phyloP scores from a whole-genome alignment of 2,113 vertebrate genomes.

The Sinocyclocheilus anophthalmus region DNA sequence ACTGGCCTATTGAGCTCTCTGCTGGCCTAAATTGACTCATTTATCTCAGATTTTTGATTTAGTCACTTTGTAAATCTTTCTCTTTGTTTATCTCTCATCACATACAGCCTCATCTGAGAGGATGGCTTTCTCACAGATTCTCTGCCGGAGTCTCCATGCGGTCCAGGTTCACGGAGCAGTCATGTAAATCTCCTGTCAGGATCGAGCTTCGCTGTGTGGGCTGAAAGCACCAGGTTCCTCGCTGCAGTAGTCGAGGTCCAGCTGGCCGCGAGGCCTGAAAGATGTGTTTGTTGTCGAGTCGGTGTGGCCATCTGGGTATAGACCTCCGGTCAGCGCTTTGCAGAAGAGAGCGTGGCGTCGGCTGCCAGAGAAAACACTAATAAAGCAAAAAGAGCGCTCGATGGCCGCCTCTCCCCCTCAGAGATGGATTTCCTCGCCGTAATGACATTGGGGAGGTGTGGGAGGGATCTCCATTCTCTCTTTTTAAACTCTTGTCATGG shows the following conservation, averaged over 20 bases:
- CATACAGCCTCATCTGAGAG: slow-evolving; percentile 16
- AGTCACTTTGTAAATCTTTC: slow-evolving; percentile 15
- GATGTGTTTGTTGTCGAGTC: slow-evolving; percentile 78
- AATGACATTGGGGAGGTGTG: slow-evolving; percentile 73
- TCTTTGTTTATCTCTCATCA: slow-evolving; percentile 1
- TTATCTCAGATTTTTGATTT: slow-evolving; percentile 7
- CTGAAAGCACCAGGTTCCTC: slow-evolving; percentile 31
- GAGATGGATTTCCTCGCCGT: slow-evolving; percentile 71
- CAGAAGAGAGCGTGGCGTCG: slow-evolving; percentile 66
- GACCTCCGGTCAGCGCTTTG: slow-evolving; percentile 73
- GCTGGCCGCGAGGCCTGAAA: slow-evolving; percentile 65
- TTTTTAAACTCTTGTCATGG: slow-evolving; percentile 2
- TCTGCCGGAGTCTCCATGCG: not conserved
- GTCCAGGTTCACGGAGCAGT: slow-evolving; percentile 22
- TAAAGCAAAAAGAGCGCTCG: slow-evolving; percentile 78
- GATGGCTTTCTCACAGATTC: not conserved
- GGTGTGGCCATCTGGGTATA: slow-evolving; percentile 76
- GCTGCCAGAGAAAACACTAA: slow-evolving; percentile 81
- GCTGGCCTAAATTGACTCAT: not conserved
- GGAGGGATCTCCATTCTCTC: slow-evolving; percentile 43
- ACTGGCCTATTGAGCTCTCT: not conserved
- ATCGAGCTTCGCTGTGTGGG: slow-evolving; percentile 5
- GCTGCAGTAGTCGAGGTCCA: slow-evolving; percentile 58
- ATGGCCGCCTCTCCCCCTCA: slow-evolving; percentile 65
- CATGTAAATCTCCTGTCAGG: slow-evolving; percentile 16